Percentiles rank a stretch among this genome's conserved stretches.
phyloP scores from a whole-genome alignment of 2,888 invertebrate species.

The Andrena bucephala region DNA sequence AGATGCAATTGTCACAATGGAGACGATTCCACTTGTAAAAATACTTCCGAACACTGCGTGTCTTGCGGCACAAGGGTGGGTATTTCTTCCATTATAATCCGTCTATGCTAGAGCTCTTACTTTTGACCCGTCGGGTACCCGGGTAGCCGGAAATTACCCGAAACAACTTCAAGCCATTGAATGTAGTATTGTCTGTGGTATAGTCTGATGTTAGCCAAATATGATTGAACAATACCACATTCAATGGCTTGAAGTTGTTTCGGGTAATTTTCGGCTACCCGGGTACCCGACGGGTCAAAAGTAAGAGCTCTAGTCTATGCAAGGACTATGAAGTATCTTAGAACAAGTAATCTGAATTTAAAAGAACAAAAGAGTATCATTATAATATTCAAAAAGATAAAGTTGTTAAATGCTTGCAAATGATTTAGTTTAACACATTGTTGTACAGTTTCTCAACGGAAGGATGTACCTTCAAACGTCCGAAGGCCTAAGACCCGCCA shows the following conservation, averaged over 20 bases:
- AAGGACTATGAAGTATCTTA: not conserved
- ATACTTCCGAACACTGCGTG: constrained; percentile 86
- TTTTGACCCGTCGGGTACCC: too few species aligned
- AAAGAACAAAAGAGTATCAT: not conserved
- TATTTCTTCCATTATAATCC: constrained; percentile 24
- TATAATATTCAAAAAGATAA: not conserved
- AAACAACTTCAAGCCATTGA: too few species aligned
- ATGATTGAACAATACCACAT: too few species aligned
- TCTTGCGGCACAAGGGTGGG: constrained; percentile 87
- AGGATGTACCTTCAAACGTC: constrained; percentile 91
- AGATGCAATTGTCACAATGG: constrained; percentile 87
- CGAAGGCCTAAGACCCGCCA: constrained; percentile 89
- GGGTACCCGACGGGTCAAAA: too few species aligned
- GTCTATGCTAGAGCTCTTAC: too few species aligned
- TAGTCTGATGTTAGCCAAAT: too few species aligned
- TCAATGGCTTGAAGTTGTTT: too few species aligned
- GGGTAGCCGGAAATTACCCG: too few species aligned
- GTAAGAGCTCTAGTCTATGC: too few species aligned
- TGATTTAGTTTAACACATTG: constrained; percentile 14
- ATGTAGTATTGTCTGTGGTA: too few species aligned
- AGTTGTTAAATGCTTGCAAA: not conserved
- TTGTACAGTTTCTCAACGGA: constrained; percentile 90
- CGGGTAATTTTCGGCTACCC: too few species aligned
- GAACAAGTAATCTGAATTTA: not conserved
- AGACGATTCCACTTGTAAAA: constrained; percentile 85